A percentile compares a stretch with the other conserved stretches of the same genome.
Conservation (phyloP, 2,888 invertebrate genomes). For the Alentia gelatinosa region DNA sequence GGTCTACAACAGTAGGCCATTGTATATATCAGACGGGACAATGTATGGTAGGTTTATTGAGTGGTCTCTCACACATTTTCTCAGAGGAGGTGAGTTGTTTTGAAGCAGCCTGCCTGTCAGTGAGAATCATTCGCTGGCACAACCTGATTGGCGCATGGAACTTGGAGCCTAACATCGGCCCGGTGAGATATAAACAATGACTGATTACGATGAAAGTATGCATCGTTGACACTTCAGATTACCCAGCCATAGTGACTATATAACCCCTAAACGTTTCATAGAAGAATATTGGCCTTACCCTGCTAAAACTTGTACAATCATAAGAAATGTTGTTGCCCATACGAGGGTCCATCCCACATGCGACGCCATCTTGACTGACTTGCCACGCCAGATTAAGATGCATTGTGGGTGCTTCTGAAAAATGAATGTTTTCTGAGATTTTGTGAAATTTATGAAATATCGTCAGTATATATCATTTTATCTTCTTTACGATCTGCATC, state of each 20-base stretch:
- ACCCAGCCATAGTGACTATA: not conserved
- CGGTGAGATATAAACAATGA: not conserved
- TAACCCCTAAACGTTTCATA: not conserved
- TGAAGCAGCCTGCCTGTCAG: not conserved
- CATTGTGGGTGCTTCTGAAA: constrained; percentile 55
- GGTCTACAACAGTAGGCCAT: not conserved
- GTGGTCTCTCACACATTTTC: not conserved
- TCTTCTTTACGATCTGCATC: no score
- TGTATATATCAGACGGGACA: not conserved
- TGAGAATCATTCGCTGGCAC: constrained; percentile 23
- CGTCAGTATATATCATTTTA: no score
- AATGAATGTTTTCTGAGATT: no score
- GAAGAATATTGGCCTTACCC: constrained; percentile 18
- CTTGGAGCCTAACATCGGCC: not conserved
- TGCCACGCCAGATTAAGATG: constrained; percentile 53
- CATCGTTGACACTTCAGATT: not conserved
- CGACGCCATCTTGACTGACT: constrained; percentile 29
- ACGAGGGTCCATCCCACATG: constrained; percentile 19
- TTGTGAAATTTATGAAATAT: no score
- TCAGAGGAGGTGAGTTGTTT: not conserved
- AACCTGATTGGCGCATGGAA: not conserved
- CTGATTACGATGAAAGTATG: not conserved
- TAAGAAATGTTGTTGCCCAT: constrained; percentile 11
- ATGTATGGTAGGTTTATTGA: not conserved
- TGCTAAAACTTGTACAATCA: constrained; percentile 50